phyloP scores from a whole-genome alignment of 2,113 vertebrate genomes.

The Leucopternis melanops region DNA sequence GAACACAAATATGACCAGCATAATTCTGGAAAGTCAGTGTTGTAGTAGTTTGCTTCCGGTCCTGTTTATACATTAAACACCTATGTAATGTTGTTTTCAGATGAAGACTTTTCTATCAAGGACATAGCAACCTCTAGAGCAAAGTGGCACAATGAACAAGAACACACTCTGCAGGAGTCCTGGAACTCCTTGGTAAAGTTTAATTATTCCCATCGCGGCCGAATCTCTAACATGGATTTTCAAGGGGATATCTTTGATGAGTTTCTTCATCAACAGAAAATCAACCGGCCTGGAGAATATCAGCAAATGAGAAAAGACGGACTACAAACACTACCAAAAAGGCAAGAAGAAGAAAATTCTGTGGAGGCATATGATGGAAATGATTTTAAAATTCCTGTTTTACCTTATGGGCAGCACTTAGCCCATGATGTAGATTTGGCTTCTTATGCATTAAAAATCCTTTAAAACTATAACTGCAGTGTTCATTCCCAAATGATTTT shows the following conservation, averaged over 20 bases:
- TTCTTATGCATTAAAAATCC: neutral
- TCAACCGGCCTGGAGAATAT: slow-evolving; percentile 24
- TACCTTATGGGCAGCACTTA: slow-evolving; percentile 85
- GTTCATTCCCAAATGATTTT: neutral
- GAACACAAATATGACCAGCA: rapidly evolving
- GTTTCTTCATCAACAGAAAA: slow-evolving; percentile 84
- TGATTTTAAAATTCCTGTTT: slow-evolving; percentile 88
- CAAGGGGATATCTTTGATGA: slow-evolving; percentile 92
- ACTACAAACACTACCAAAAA: neutral
- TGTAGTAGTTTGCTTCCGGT: neutral
- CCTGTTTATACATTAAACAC: neutral
- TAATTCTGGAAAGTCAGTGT: neutral
- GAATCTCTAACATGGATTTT: slow-evolving; percentile 85
- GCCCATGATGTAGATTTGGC: neutral
- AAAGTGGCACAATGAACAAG: slow-evolving; percentile 75
- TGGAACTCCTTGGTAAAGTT: slow-evolving; percentile 90
- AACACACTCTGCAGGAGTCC: slow-evolving; percentile 83
- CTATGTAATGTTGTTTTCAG: slow-evolving; percentile 58
- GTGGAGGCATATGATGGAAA: slow-evolving; percentile 53
- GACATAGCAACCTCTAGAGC: neutral
- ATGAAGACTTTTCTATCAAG: neutral
- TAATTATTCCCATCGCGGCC: slow-evolving; percentile 87
- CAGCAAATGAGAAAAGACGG: slow-evolving; percentile 34
- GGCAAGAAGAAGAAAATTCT: slow-evolving; percentile 49
- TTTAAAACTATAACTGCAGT: neutral